Percentiles rank a stretch among this genome's conserved stretches.
Evolutionary conservation across 2,888 invertebrate genomes (phyloP).

Genomic region (Pherbina coryleti): DNA sequence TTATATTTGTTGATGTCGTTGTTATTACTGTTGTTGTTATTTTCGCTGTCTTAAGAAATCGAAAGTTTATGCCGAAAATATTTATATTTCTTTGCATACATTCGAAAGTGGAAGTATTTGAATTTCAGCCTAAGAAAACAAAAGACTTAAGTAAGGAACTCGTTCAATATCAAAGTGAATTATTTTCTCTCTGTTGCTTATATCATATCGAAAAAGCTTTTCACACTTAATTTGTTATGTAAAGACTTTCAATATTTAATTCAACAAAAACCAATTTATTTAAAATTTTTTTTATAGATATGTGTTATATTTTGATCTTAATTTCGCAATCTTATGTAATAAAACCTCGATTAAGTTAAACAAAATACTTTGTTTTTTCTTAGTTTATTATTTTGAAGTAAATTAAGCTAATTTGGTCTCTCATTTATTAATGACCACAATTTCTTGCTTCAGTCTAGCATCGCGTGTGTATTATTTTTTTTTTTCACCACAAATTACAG

Average conservation of each 20-base stretch:
- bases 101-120: background rate
- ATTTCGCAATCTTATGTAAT: no score
- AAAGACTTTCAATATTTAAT: background rate
- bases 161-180: background rate
- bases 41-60: background rate
- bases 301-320: no score
- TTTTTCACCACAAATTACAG: background rate
- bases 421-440: background rate
- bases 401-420: no score
- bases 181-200: background rate
- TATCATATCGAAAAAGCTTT: background rate
- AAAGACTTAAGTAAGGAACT: constrained; percentile 6
- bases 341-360: no score
- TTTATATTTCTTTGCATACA: no score
- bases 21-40: background rate
- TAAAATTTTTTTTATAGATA: no score
- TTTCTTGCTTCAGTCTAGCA: background rate
- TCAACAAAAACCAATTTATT: background rate
- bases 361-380: no score
- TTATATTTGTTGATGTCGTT: no score
- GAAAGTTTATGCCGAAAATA: background rate
- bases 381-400: no score
- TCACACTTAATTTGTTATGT: background rate
- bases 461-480: background rate
- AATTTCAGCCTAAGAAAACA: background rate